These are phyloP conservation scores for Pararge aegeria DNA, from an alignment of 1,140 invertebrate genomes.

Conservation along the genomic window DNA sequence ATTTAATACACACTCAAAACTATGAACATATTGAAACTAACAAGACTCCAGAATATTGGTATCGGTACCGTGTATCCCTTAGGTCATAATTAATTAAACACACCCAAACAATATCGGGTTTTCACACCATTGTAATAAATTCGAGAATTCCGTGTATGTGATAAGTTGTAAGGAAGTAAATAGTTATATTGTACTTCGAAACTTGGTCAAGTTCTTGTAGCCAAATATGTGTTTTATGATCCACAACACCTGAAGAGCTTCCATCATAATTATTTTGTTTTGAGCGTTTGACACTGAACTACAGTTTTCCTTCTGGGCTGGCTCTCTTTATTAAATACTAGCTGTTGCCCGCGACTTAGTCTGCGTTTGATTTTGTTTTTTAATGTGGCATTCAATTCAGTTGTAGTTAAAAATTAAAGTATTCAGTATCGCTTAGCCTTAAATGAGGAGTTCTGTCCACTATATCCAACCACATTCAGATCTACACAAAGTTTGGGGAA, in stretches of 20 bases:
- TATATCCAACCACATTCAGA: too few relatives aligned
- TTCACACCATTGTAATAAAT: background rate
- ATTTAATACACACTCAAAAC: conserved; percentile 39
- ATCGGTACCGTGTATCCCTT: conserved; percentile 12
- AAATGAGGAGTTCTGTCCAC: too few relatives aligned
- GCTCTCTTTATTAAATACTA: too few relatives aligned
- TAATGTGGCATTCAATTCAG: too few relatives aligned
- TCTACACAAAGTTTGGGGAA: too few relatives aligned
- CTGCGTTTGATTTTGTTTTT: too few relatives aligned
- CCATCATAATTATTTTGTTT: conserved; percentile 29
- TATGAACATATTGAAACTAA: conserved; percentile 36
- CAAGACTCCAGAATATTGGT: conserved; percentile 27
- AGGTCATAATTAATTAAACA: background rate
- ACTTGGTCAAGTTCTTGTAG: conserved; percentile 21
- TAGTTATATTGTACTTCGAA: background rate
- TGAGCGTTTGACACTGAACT: too few relatives aligned
- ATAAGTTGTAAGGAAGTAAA: background rate
- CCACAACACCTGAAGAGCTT: conserved; percentile 31
- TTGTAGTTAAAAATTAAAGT: too few relatives aligned
- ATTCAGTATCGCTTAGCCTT: too few relatives aligned
- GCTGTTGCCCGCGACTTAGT: too few relatives aligned
- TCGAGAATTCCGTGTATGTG: background rate
- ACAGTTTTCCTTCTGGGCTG: too few relatives aligned
- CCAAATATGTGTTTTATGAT: conserved; percentile 31
- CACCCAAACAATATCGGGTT: background rate